Evolutionary conservation across 2,888 invertebrate species (phyloP).

Genomic region (Macrophya annulata): DNA sequence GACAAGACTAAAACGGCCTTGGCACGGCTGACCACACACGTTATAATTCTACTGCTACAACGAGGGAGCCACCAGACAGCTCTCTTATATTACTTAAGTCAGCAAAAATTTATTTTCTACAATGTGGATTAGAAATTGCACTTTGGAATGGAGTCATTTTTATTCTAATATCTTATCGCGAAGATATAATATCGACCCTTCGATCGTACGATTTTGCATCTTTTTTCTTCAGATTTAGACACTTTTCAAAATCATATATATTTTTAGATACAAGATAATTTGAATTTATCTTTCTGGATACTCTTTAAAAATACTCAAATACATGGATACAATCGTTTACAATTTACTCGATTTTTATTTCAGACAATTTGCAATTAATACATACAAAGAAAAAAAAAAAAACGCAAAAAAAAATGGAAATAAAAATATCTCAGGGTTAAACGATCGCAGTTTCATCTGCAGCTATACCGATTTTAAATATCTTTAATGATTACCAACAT

Average conservation of each 20-base stretch:
- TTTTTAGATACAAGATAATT: not conserved
- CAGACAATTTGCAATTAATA: too few species aligned
- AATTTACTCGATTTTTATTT: too few species aligned
- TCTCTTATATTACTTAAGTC: not conserved
- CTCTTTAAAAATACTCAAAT: too few species aligned
- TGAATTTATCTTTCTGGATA: not conserved
- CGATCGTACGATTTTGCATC: not conserved
- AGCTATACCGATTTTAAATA: not conserved
- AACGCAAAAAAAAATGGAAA: too few species aligned
- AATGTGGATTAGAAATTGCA: not conserved
- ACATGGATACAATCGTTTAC: too few species aligned
- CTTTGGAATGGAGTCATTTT: not conserved
- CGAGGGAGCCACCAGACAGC: constrained; percentile 50
- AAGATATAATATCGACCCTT: not conserved
- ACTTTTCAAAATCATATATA: not conserved
- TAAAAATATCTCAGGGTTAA: too few species aligned
- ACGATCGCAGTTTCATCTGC: not conserved
- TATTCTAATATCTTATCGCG: not conserved
- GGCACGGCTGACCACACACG: constrained; percentile 51
- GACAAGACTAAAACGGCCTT: constrained; percentile 10
- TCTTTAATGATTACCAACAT: not conserved
- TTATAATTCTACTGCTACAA: constrained; percentile 12
- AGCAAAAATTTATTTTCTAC: not conserved
- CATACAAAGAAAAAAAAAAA: too few species aligned
- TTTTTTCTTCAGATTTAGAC: not conserved